Base-by-base conservation (phyloP, 2,888 invertebrate species). In the Tinea semifulvella region DNA sequence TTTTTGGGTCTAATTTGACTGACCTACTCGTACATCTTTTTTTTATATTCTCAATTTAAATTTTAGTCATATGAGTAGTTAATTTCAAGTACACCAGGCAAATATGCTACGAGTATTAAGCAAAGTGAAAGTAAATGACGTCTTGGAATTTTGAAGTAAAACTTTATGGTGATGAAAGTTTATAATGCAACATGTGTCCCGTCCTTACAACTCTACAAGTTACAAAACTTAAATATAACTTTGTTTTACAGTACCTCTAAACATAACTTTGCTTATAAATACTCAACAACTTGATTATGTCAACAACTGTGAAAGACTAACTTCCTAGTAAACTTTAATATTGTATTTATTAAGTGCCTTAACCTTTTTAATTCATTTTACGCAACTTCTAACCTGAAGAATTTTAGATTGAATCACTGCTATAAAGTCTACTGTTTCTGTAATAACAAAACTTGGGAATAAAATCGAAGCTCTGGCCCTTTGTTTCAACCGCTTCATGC, bases 401-500 rank as follows among this genome's bases (percentile, higher is more conserved):
- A n/a, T 31, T 31, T 31, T 31, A 14, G 13, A 31, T 31, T 13
- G 31, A 31, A 14, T 31, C 14, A 11, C 2, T 31, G 6, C 14
- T 31, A 31, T 31, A 13, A 31, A 31, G 14, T 31, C 14, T 31
- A 31, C 22, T 22, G 6, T 22, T 22, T 22, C 13, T 31, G 31
- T 13, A 31, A 31, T 31, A 13, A 31, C 10, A 13, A n/a, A 31
- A 31, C 13, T 31, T 31, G 31, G 2, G 13, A 31, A 31, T 31
- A 14, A 14, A n/a, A 36, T 36, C 36, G n/a, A 7, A 18, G 36
- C 22, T 40, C 22, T 10, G 40, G 16, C 22, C 22, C 40, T 40
- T 40, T 40, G 40, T 40, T 40, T 40, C 22, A 40, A 40, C 19
- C 13, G 40, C 11, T 13, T 22, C 22, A 40, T 40, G 40, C 40